Percentiles rank a stretch among this genome's conserved stretches.
Evolutionary conservation across 2,797 vertebrate genomes (phyloP).

Genomic region (Acrocephalus scirpaceus): DNA sequence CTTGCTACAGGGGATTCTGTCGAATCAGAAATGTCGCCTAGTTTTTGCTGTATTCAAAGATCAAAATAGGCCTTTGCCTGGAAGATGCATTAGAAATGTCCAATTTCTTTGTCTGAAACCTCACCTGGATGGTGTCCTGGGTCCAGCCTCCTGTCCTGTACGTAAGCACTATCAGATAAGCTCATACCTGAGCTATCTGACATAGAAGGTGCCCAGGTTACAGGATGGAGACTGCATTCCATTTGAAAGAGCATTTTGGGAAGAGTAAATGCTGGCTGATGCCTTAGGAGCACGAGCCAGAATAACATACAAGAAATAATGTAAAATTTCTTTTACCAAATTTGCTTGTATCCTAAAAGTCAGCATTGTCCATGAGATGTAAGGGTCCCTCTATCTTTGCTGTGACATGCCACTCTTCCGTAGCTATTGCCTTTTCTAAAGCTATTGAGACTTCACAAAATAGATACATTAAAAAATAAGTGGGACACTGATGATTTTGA

Average conservation of each 20-base stretch:
- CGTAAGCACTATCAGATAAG: background rate
- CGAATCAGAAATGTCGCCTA: background rate
- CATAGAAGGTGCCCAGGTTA: accelerated
- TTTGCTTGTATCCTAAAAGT: background rate
- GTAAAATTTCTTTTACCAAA: background rate
- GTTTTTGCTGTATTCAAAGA: background rate
- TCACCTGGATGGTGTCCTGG: background rate
- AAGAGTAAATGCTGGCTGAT: background rate
- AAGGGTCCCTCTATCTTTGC: background rate
- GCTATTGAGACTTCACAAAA: background rate
- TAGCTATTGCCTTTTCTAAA: background rate
- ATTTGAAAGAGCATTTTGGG: background rate
- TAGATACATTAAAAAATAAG: background rate
- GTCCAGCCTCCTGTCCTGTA: background rate
- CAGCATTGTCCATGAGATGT: background rate
- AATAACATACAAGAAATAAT: background rate
- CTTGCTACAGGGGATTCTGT: background rate
- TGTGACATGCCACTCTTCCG: background rate
- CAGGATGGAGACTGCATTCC: background rate
- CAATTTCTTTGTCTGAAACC: background rate
- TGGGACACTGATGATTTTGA: background rate
- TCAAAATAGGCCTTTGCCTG: background rate
- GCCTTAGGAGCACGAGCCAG: background rate
- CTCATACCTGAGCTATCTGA: background rate
- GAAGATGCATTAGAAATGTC: background rate